phyloP scores from a whole-genome alignment of 2,888 invertebrate genomes.

The Apocheima hispidaria region DNA sequence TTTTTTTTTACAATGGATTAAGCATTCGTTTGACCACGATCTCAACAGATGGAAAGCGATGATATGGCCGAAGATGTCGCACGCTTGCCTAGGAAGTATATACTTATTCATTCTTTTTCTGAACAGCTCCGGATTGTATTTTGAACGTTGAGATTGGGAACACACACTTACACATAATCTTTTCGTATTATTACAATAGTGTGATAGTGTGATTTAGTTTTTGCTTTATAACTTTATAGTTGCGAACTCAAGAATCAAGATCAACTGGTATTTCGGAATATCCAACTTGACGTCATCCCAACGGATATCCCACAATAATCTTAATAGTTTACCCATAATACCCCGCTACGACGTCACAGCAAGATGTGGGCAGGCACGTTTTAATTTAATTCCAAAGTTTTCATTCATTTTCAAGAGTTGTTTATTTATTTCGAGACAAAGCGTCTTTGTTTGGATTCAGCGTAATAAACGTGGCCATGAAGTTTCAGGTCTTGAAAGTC shows the following conservation, averaged over 20 bases:
- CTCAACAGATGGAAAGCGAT: too few relatives aligned
- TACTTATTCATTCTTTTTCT: too few relatives aligned
- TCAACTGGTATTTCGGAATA: not conserved
- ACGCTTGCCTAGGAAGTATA: too few relatives aligned
- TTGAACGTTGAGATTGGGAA: too few relatives aligned
- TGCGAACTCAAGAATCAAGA: not conserved
- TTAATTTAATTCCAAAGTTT: constrained; percentile 30
- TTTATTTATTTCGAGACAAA: constrained; percentile 32
- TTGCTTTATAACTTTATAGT: not conserved
- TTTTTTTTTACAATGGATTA: too few relatives aligned
- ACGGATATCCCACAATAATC: constrained; percentile 10
- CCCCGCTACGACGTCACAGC: constrained; percentile 6
- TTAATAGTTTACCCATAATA: not conserved
- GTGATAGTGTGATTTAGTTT: not conserved
- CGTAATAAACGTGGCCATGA: constrained; percentile 23
- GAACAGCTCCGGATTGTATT: too few relatives aligned
- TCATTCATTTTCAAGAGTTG: constrained; percentile 29
- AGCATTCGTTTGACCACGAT: too few relatives aligned
- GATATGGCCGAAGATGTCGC: too few relatives aligned
- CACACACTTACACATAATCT: too few relatives aligned
- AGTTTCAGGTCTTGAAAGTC: constrained; percentile 17
- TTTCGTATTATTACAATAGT: too few relatives aligned
- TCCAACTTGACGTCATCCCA: constrained; percentile 5
- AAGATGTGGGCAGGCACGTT: constrained; percentile 11
- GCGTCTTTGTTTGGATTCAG: constrained; percentile 26